Evolutionary conservation across 2,888 invertebrate species (phyloP).

Genomic region (Ochlodes sylvanus): DNA sequence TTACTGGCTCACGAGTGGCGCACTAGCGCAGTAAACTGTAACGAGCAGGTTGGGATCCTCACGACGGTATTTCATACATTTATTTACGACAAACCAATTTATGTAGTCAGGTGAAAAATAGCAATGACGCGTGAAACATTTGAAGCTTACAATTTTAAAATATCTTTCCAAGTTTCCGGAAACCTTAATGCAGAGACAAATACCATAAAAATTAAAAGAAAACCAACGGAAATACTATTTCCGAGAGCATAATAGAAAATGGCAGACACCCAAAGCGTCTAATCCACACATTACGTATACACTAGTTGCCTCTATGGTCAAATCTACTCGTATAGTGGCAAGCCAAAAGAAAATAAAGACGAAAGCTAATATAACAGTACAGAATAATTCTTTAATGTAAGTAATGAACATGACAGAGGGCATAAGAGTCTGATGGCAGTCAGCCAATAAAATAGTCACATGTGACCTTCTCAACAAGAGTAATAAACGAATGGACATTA

Average conservation of each 20-base stretch:
- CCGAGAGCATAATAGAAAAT: conserved; percentile 20
- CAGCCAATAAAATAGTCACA: conserved; percentile 21
- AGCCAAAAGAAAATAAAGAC: conserved; percentile 18
- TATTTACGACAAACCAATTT: not conserved
- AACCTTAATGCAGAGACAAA: not conserved
- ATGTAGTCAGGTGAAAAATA: too few species aligned
- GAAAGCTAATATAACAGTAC: conserved; percentile 20
- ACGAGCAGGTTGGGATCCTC: not conserved
- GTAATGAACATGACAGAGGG: conserved; percentile 25
- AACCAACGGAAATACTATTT: conserved; percentile 20
- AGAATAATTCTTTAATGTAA: conserved; percentile 20
- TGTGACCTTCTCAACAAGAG: conserved; percentile 14
- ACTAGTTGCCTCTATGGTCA: conserved; percentile 24
- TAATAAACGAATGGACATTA: conserved; percentile 6
- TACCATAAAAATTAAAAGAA: conserved; percentile 7
- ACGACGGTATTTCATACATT: not conserved
- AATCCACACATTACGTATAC: conserved; percentile 24
- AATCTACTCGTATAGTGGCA: conserved; percentile 10
- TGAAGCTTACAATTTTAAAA: too few species aligned
- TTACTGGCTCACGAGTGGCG: conserved; percentile 5
- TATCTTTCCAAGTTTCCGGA: too few species aligned
- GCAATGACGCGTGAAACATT: too few species aligned
- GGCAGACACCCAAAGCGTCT: conserved; percentile 26
- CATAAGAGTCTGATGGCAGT: conserved; percentile 6
- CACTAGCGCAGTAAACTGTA: not conserved